Evolutionary conservation across 53 echinoderm and acorn worm species (phyloP).

Genomic region (Temnopleurus reevesii): DNA sequence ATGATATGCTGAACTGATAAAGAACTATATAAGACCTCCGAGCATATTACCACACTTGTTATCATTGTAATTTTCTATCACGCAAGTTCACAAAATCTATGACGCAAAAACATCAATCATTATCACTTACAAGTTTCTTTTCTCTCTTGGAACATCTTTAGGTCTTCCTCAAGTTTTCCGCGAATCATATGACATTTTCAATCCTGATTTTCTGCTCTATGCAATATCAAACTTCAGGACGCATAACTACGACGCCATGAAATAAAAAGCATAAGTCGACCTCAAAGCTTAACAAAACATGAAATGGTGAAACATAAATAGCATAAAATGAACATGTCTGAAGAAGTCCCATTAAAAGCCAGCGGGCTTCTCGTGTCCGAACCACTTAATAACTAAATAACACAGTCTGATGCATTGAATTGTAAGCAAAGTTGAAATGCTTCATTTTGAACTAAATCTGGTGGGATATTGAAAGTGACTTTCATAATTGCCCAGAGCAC

Average conservation of each 20-base stretch:
- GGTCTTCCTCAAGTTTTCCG: not conserved
- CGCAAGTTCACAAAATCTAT: too few species aligned
- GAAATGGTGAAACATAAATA: not conserved
- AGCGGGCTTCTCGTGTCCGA: not conserved
- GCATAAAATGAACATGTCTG: not conserved
- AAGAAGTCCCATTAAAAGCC: not conserved
- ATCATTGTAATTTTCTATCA: too few species aligned
- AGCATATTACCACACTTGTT: too few species aligned
- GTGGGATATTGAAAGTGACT: slow-evolving; percentile 18
- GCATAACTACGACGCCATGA: not conserved
- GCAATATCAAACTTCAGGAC: not conserved
- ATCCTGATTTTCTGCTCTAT: not conserved
- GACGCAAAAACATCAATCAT: not conserved
- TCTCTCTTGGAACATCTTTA: not conserved
- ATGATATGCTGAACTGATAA: too few species aligned
- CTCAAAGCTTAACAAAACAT: slow-evolving; percentile 15
- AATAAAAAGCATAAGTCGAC: not conserved
- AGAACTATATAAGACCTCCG: too few species aligned
- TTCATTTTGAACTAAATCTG: not conserved
- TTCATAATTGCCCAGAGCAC: slow-evolving; percentile 41
- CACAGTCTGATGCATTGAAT: not conserved
- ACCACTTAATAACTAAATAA: slow-evolving; percentile 27
- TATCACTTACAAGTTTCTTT: not conserved
- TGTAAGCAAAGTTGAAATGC: not conserved
- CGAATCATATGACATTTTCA: not conserved